Conservation (phyloP, 2,113 vertebrate species). For the Neotragus moschatus region DNA sequence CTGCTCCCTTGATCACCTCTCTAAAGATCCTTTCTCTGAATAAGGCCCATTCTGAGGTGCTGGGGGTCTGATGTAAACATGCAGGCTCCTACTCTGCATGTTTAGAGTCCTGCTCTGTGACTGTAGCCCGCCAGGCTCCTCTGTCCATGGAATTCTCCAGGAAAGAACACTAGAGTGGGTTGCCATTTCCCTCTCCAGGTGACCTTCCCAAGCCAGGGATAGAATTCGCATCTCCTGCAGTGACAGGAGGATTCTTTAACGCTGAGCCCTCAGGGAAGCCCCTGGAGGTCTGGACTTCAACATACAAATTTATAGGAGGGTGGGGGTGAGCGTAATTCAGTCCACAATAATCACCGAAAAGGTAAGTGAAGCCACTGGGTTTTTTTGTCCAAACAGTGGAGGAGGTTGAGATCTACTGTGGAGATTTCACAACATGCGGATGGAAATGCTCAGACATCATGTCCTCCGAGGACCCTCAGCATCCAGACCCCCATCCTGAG, state of each 20-base stretch:
- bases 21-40: neutral
- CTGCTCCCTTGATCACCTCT: neutral
- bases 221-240: neutral
- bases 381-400: neutral
- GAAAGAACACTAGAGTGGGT: neutral
- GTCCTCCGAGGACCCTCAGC: neutral
- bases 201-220: neutral
- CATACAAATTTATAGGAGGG: too few species aligned
- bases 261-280: neutral
- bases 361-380: neutral
- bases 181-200: neutral
- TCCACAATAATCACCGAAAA: neutral
- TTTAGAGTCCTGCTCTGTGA: neutral
- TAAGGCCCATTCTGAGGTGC: neutral
- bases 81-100: too few species aligned
- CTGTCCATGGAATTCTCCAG: neutral
- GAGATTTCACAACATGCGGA: too few species aligned
- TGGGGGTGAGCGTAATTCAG: neutral
- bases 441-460: neutral
- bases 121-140: neutral
- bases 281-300: neutral
- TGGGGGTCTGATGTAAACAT: neutral
- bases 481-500: neutral
- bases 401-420: neutral
- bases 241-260: neutral